Evolutionary conservation across 2,113 vertebrate species (phyloP), one percentile per base, ranked within the genome.

Genomic region (Suricata suricatta): DNA sequence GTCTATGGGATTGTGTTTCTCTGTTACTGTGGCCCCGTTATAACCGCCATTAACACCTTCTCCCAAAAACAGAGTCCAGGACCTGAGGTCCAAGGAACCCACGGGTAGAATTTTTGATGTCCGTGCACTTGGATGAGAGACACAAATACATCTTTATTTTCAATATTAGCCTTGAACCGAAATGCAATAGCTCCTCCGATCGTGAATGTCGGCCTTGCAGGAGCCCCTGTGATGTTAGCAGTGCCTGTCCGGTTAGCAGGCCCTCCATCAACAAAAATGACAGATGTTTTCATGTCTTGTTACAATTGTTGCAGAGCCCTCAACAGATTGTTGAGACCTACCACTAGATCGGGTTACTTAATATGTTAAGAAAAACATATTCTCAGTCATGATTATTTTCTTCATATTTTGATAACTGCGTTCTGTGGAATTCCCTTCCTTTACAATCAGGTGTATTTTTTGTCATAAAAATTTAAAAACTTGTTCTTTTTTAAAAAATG

Each of bases 121-220:
- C 44, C 33, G 16, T n/a, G 93, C 93, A 92, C 14, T 90, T 79
- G 74, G 44, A 74, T 92, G 54, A 86, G 81, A 64, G 88, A 93
- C 77, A 57, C 77, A 81, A 21, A 21, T 7, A 23, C 10, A 35
- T 69, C 44, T 95, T 92, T 54, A 66, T 88, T 92, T 95, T 47
- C 63, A 25, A 57, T 25, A 9, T 41, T 72, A 96, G 69, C 63
- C n/a, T 89, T 16, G 66, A 33, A 54, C 35, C 79, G 52, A 69
- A 85, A n/a, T 14, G 8, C 31, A 88, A 38, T 31, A 23, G 8
- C 68, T 90, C 72, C 79, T 92, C 52, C 14, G 38, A 7, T 82
- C 54, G 60, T 33, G 23, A 64, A 35, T 6, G 3, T 6, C 72
- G 77, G 63, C 63, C 63, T 50, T 47, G 15, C 27, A 31, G 27